Evolutionary conservation across 2,113 vertebrate species (phyloP).

Genomic region (Parus major): DNA sequence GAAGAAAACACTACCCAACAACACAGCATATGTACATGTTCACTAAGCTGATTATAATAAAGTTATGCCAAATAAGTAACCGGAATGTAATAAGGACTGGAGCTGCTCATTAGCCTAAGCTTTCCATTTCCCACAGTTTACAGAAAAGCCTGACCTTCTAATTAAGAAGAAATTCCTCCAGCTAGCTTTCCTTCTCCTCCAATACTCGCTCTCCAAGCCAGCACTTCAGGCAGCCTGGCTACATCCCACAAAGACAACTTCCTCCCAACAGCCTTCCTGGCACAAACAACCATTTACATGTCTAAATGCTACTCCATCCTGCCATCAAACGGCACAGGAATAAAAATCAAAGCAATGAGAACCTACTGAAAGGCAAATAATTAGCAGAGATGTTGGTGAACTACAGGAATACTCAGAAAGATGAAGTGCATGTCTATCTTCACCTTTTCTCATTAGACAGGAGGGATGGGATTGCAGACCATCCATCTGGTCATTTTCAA

Average conservation of each 20-base stretch:
- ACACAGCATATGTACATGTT: neutral
- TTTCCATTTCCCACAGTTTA: neutral
- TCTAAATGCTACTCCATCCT: neutral
- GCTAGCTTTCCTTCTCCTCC: neutral
- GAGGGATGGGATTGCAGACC: neutral
- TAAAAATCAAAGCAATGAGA: neutral
- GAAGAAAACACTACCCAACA: neutral
- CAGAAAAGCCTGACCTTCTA: neutral
- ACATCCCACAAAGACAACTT: neutral
- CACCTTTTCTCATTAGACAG: too few species aligned
- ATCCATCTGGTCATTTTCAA: fast-evolving
- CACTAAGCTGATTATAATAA: neutral
- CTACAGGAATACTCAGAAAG: neutral
- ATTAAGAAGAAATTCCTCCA: conserved; percentile 20
- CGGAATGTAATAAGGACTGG: neutral
- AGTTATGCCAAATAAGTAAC: neutral
- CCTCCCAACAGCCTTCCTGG: neutral
- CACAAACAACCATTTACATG: neutral
- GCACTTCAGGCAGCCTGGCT: neutral
- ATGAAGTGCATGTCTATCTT: fast-evolving
- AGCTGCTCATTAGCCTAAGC: neutral
- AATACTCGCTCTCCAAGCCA: neutral
- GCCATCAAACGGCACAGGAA: neutral
- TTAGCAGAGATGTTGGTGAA: neutral
- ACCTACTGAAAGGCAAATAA: neutral